phyloP scores from a whole-genome alignment of 2,888 invertebrate genomes.

The Tetheella fluctuosa region DNA sequence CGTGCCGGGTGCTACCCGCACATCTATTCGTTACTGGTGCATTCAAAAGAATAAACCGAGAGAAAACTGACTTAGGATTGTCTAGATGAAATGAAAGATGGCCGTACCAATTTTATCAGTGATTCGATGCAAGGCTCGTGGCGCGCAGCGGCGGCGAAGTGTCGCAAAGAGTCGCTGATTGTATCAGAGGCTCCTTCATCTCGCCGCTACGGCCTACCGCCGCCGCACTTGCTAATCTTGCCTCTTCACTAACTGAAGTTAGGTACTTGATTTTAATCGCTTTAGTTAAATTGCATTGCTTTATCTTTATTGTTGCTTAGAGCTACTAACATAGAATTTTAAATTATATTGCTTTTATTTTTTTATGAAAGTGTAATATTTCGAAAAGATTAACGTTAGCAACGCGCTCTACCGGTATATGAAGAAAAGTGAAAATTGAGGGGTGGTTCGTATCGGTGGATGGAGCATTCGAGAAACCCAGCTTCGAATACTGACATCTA shows the following conservation, averaged over 20 bases:
- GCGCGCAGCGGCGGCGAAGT: slow-evolving; percentile 64
- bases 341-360: slow-evolving; percentile 22
- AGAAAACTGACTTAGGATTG: slow-evolving; percentile 48
- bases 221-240: slow-evolving; percentile 45
- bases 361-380: slow-evolving; percentile 10
- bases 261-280: slow-evolving; percentile 57
- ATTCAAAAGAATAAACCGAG: slow-evolving; percentile 34
- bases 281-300: slow-evolving; percentile 63
- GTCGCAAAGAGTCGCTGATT: slow-evolving; percentile 69
- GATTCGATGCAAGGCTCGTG: slow-evolving; percentile 72
- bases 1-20: slow-evolving; percentile 27
- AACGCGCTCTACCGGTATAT: slow-evolving; percentile 66
- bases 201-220: slow-evolving; percentile 60
- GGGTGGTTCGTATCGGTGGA: slow-evolving; percentile 42
- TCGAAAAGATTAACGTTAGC: slow-evolving; percentile 37
- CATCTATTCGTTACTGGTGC: slow-evolving; percentile 20
- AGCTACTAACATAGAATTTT: slow-evolving; percentile 29
- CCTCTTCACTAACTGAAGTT: slow-evolving; percentile 55
- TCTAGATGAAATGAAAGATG: slow-evolving; percentile 73
- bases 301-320: slow-evolving; percentile 53
- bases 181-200: slow-evolving; percentile 69
- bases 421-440: slow-evolving; percentile 45
- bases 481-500: slow-evolving; percentile 66
- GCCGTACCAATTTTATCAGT: slow-evolving; percentile 65
- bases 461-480: slow-evolving; percentile 28